phyloP scores from a whole-genome alignment of 2,113 vertebrate species.

The Plecotus auritus region DNA sequence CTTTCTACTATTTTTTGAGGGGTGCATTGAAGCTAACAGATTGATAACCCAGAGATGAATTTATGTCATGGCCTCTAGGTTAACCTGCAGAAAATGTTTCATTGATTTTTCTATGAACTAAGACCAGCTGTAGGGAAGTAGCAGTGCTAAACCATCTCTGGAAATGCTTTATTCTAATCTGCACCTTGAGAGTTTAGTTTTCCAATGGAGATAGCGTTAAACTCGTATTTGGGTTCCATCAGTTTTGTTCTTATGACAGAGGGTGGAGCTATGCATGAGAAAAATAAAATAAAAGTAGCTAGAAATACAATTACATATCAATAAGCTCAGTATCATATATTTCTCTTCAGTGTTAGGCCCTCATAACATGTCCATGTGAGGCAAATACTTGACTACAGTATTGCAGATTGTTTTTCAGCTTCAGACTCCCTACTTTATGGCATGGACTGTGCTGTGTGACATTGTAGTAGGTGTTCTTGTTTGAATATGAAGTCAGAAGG shows the following conservation, averaged over 20 bases:
- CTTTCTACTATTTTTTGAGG: background rate
- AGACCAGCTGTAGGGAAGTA: background rate
- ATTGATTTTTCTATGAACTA: background rate
- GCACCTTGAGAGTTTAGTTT: background rate
- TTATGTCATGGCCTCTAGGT: no score
- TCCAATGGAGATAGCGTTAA: background rate
- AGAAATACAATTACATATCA: background rate
- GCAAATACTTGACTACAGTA: background rate
- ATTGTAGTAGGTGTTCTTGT: background rate
- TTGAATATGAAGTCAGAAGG: slow-evolving; percentile 54
- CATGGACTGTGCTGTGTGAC: background rate
- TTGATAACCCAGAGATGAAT: background rate
- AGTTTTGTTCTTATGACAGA: background rate
- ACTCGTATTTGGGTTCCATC: background rate
- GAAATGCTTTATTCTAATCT: background rate
- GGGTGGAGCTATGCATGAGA: background rate
- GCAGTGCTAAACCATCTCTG: background rate
- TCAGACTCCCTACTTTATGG: background rate
- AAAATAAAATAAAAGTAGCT: background rate
- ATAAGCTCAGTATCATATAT: background rate
- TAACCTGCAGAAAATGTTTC: background rate
- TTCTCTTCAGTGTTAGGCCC: background rate
- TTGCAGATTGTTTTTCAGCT: background rate
- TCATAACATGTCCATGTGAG: background rate
- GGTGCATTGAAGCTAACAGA: background rate